Percentiles rank a stretch among this genome's conserved stretches.
Conservation (phyloP, 2,888 invertebrate genomes). For the Amphipoea lucens region DNA sequence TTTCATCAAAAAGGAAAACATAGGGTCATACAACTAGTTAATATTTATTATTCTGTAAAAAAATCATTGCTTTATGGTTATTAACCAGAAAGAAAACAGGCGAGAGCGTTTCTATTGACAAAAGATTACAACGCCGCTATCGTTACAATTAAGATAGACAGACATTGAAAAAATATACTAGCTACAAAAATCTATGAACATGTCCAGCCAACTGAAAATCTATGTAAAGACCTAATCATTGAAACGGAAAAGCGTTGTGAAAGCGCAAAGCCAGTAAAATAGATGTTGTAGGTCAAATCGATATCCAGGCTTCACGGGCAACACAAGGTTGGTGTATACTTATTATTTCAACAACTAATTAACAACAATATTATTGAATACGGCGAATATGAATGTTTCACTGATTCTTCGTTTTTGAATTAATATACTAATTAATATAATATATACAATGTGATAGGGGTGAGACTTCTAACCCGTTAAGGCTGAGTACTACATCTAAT, state of each 20-base stretch:
- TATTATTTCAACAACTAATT: background rate
- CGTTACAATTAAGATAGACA: background rate
- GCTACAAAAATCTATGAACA: slow-evolving; percentile 9
- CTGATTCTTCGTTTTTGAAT: background rate
- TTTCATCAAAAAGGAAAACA: no score
- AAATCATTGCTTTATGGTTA: no score
- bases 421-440: no score
- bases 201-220: slow-evolving; percentile 36
- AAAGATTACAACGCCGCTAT: no score
- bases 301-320: slow-evolving; percentile 14
- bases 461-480: no score
- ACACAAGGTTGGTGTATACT: background rate
- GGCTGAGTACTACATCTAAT: no score
- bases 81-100: no score
- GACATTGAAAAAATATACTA: background rate
- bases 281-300: slow-evolving; percentile 44
- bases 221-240: slow-evolving; percentile 38
- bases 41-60: no score
- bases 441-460: no score
- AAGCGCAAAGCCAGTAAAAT: slow-evolving; percentile 38
- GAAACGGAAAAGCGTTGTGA: slow-evolving; percentile 52
- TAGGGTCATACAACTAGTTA: no score
- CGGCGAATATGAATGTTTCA: background rate
- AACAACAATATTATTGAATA: background rate
- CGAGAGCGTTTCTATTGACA: no score